Percentiles rank a stretch among this genome's conserved stretches.
Conservation (phyloP, 2,888 invertebrate species). For the Drosophila niveifrons region DNA sequence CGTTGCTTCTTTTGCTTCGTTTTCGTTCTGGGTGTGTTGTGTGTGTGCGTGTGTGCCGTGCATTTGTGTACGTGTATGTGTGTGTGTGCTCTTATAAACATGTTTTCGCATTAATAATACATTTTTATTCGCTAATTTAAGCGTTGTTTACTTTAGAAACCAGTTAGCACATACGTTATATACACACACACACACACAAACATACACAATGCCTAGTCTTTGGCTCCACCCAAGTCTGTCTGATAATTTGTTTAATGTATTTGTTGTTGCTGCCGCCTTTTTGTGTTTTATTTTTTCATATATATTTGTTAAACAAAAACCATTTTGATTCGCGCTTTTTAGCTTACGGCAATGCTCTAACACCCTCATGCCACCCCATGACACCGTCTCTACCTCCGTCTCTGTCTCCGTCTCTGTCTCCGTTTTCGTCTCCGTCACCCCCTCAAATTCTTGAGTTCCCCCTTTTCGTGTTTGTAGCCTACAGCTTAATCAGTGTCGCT, state of each 20-base stretch:
- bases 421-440: not conserved
- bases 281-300: slow-evolving; percentile 31
- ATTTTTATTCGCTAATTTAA: slow-evolving; percentile 82
- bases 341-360: slow-evolving; percentile 26
- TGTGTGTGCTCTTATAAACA: slow-evolving; percentile 68
- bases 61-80: slow-evolving; percentile 17
- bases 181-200: slow-evolving; percentile 16
- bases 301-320: slow-evolving; percentile 43
- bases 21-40: slow-evolving; percentile 32
- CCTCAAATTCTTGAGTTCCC: not conserved
- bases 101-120: slow-evolving; percentile 82
- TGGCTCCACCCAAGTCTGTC: slow-evolving; percentile 60
- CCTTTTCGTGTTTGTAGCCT: not conserved
- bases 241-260: slow-evolving; percentile 56
- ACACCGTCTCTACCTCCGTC: not conserved
- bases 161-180: slow-evolving; percentile 70
- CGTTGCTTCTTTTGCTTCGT: slow-evolving; percentile 27
- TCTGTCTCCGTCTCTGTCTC: not conserved
- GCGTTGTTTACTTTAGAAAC: slow-evolving; percentile 76
- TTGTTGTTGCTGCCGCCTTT: slow-evolving; percentile 36
- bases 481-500: slow-evolving; percentile 28
- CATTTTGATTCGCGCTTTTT: slow-evolving; percentile 36
- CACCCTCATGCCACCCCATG: slow-evolving; percentile 1
- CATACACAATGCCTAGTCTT: slow-evolving; percentile 19
- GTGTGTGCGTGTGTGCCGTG: slow-evolving; percentile 2